phyloP scores from a whole-genome alignment of 2,888 invertebrate species.

The Coleophora flavipennella region DNA sequence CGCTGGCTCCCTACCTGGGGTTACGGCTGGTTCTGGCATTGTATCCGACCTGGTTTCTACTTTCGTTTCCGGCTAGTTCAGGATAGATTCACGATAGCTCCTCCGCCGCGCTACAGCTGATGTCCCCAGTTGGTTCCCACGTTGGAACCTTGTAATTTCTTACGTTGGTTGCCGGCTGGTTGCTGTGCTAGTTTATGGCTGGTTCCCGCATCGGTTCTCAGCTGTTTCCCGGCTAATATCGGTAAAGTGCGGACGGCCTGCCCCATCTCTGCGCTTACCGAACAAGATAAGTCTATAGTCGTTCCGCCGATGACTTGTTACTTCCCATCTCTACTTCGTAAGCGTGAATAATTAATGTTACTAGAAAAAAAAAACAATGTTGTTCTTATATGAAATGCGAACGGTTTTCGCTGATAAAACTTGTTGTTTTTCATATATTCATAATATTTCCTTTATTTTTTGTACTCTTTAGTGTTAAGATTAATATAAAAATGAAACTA shows the following conservation, averaged over 20 bases:
- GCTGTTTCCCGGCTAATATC: conserved; percentile 1
- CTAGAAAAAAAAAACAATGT: conserved; percentile 65
- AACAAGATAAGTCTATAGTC: conserved; percentile 4
- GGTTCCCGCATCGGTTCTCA: too few species aligned
- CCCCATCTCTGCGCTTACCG: background rate
- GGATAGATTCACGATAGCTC: conserved; percentile 20
- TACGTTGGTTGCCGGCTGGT: too few species aligned
- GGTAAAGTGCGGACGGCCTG: background rate
- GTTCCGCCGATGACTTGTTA: conserved; percentile 27
- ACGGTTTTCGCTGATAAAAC: conserved; percentile 57
- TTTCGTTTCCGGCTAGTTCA: conserved; percentile 5
- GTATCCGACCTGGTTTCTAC: too few species aligned
- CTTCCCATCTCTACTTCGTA: conserved; percentile 47
- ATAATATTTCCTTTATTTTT: conserved; percentile 73
- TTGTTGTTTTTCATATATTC: conserved; percentile 73
- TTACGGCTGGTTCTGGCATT: conserved; percentile 10
- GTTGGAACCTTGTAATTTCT: too few species aligned
- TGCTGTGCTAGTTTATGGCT: too few species aligned
- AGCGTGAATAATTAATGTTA: conserved; percentile 63
- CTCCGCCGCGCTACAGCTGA: too few species aligned
- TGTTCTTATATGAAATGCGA: conserved; percentile 70
- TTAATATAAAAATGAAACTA: conserved; percentile 68
- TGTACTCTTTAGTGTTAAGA: conserved; percentile 72
- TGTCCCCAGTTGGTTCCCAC: too few species aligned
- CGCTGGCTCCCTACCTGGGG: too few species aligned